Base-by-base conservation (phyloP, 1,140 invertebrate species). In the Drosophila sp. region DNA sequence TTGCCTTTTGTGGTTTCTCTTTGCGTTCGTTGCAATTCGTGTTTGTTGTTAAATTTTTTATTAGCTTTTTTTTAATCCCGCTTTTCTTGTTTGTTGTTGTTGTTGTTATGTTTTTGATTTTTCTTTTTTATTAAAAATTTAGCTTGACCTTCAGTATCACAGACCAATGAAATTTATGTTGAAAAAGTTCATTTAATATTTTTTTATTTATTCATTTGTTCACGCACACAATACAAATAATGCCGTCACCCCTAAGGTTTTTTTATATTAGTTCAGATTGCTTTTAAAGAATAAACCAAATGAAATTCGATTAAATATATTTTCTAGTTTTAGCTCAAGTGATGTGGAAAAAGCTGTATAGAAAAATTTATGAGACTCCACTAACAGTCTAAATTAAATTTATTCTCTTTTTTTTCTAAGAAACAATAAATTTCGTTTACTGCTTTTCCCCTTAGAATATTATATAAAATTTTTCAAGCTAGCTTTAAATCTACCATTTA, bases 111-210 rank as follows among this genome's bases (percentile, higher is more conserved):
- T 58, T 65, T 66, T 60, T 6, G 17, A 17, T 17, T 17, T 17
- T 17, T 17, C 17, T 17, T 17, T 29, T 67, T 71, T 63, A 54
- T 35, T 76, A 66, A 68, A 71, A 74, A 64, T 79, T 76, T 79
- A 38, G 70, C 73, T 81, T 80, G 87, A 91, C 86, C 74, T 82
- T 85, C 90, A 86, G 79, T 91, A 91, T 91, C 90, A 91, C 90
- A 91, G 90, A 90, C 90, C 90, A 91, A 91, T 87, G 79, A 79
- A 85, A 80, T 66, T 80, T 72, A 60, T 70, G 72, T 80, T 50
- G 55, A 66, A 70, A 85, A 80, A 71, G 77, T 80, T 85, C 60
- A 72, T 80, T 69, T 75, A 70, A 77, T 70, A 70, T 79, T 50
- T 4, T 27, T 50, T 50, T 50, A 33, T 54, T 10, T 30, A 61